A percentile compares a stretch with the other conserved stretches of the same genome.
These are phyloP conservation scores for Sphinx pinastri DNA, from an alignment of 2,888 invertebrate species.

Conservation along the genomic window DNA sequence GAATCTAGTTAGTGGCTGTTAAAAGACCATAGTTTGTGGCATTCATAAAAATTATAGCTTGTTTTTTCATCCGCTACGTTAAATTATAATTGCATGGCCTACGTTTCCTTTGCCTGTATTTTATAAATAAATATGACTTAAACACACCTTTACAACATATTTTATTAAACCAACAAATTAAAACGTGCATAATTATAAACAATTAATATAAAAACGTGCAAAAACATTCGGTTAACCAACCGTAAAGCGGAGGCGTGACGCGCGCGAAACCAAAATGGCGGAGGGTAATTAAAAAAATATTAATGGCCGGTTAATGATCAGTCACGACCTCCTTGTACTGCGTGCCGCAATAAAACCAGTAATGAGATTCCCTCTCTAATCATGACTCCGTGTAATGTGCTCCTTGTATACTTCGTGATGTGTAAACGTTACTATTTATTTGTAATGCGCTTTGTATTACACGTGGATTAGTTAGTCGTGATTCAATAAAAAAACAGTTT, in stretches of 20 bases:
- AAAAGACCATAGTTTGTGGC: neutral
- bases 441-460: neutral
- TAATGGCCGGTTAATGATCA: slow-evolving; percentile 47
- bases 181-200: slow-evolving; percentile 7
- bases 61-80: neutral
- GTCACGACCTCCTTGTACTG: slow-evolving; percentile 40
- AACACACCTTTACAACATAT: slow-evolving; percentile 15
- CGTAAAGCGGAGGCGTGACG: slow-evolving; percentile 49
- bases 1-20: no score
- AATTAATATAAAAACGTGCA: slow-evolving; percentile 30
- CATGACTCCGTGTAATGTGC: slow-evolving; percentile 12
- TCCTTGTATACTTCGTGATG: slow-evolving; percentile 9
- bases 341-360: slow-evolving; percentile 19
- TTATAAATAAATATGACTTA: slow-evolving; percentile 1
- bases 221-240: slow-evolving; percentile 35
- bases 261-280: slow-evolving; percentile 50
- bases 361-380: slow-evolving; percentile 19
- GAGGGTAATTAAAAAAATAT: slow-evolving; percentile 50
- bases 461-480: neutral
- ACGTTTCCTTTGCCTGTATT: neutral
- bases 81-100: neutral
- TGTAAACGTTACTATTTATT: slow-evolving; percentile 18
- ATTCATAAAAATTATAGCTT: neutral
- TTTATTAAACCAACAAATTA: slow-evolving; percentile 24
- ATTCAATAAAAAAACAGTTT: neutral